phyloP scores from a whole-genome alignment of 2,113 vertebrate species.

The Nothoprocta pentlandii region DNA sequence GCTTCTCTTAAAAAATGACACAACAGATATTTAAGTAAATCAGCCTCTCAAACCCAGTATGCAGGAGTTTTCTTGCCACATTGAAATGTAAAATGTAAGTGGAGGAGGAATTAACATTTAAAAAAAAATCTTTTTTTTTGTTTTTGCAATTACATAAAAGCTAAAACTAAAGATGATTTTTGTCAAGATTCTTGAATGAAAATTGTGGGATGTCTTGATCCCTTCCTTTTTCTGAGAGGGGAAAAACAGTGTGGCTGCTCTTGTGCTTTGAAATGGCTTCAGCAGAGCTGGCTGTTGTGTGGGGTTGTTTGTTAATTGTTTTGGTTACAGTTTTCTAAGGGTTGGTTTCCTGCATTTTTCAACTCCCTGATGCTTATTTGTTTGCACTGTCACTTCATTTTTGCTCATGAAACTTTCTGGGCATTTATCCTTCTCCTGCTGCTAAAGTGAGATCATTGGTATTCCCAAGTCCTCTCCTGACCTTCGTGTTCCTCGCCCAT shows the following conservation, averaged over 20 bases:
- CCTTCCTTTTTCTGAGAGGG: neutral
- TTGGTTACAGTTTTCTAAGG: neutral
- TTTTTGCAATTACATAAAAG: neutral
- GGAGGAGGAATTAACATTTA: neutral
- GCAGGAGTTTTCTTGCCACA: neutral
- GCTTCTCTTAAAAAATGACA: neutral
- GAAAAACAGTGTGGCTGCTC: neutral
- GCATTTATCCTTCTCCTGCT: neutral
- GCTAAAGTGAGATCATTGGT: neutral
- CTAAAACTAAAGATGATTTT: neutral
- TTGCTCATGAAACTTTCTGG: neutral
- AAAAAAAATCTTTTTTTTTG: too few species aligned
- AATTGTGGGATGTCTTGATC: neutral
- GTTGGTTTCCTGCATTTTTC: constrained; percentile 25
- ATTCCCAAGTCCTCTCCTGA: neutral
- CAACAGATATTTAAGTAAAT: neutral
- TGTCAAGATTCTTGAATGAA: neutral
- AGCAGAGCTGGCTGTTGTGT: neutral
- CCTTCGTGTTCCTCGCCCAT: neutral
- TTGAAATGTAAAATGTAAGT: neutral
- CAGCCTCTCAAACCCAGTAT: neutral
- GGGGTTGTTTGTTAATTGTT: neutral
- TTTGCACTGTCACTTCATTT: constrained; percentile 2
- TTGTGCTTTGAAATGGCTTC: neutral
- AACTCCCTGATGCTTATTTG: constrained; percentile 27